Conservation (phyloP, 1,140 invertebrate genomes). For the Platyura marginata region DNA sequence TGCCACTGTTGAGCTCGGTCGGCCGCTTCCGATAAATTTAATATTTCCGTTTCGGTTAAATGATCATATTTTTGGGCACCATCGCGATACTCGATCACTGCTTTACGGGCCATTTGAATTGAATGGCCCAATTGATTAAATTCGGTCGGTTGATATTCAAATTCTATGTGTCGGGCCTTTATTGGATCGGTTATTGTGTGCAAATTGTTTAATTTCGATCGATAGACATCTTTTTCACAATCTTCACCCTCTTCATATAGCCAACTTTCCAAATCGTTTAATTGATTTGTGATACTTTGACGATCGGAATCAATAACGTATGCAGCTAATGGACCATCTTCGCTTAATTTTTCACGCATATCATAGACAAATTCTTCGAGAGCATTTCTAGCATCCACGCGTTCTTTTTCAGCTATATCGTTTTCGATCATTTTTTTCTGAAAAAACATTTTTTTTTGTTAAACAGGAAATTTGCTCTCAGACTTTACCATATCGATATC, state of each 20-base stretch:
- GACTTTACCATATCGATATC: background rate
- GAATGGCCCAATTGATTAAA: slow-evolving; percentile 56
- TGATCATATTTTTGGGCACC: slow-evolving; percentile 71
- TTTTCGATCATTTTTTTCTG: slow-evolving; percentile 70
- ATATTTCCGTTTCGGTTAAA: slow-evolving; percentile 58
- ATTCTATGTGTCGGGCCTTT: slow-evolving; percentile 58
- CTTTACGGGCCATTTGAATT: slow-evolving; percentile 57
- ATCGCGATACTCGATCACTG: slow-evolving; percentile 38
- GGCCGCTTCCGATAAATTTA: slow-evolving; percentile 40
- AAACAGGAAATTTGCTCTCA: background rate
- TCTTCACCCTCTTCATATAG: slow-evolving; percentile 88
- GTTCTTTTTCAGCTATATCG: slow-evolving; percentile 85
- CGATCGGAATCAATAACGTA: slow-evolving; percentile 60
- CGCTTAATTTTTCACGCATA: slow-evolving; percentile 61
- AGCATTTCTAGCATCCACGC: slow-evolving; percentile 86
- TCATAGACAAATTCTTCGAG: slow-evolving; percentile 98
- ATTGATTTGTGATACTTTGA: slow-evolving; percentile 38
- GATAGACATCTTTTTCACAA: slow-evolving; percentile 55
- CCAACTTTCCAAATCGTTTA: slow-evolving; percentile 88
- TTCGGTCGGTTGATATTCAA: slow-evolving; percentile 48
- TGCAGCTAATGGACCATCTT: slow-evolving; percentile 52
- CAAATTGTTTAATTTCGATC: slow-evolving; percentile 33
- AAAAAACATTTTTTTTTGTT: slow-evolving; percentile 9
- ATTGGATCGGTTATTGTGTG: slow-evolving; percentile 67
- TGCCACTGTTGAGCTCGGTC: slow-evolving; percentile 51